Evolutionary conservation across 2,888 invertebrate genomes (phyloP).

Genomic region (Cynaeus angustus): DNA sequence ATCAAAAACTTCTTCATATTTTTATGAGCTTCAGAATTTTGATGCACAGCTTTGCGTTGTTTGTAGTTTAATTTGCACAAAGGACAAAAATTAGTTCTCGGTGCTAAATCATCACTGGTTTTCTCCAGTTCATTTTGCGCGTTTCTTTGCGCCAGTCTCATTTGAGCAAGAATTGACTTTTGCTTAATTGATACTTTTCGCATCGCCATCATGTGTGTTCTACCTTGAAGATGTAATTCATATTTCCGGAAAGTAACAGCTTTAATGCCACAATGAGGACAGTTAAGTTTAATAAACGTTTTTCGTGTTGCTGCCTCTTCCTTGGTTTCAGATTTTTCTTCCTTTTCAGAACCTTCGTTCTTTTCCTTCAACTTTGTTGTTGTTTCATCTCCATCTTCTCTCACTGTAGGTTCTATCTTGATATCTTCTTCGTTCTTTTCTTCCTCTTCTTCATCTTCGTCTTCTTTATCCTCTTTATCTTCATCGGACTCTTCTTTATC

Average conservation of each 20-base stretch:
- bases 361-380: conserved; percentile 8
- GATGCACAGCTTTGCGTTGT: conserved; percentile 81
- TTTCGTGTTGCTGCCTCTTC: conserved; percentile 56
- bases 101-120: conserved; percentile 76
- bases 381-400: conserved; percentile 56
- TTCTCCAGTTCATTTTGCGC: conserved; percentile 87
- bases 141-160: conserved; percentile 86
- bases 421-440: conserved; percentile 56
- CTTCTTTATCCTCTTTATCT: conserved; percentile 56
- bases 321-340: conserved; percentile 60
- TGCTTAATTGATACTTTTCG: conserved; percentile 83
- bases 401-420: conserved; percentile 58
- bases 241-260: conserved; percentile 85
- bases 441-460: conserved; percentile 69
- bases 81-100: conserved; percentile 69
- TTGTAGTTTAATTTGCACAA: conserved; percentile 71
- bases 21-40: conserved; percentile 85
- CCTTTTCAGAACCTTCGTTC: conserved; percentile 64
- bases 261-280: conserved; percentile 85
- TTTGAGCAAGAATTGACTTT: conserved; percentile 82
- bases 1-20: conserved; percentile 89
- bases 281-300: conserved; percentile 81
- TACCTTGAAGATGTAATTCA: conserved; percentile 81
- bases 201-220: conserved; percentile 83
- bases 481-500: conserved; percentile 55